phyloP scores from a whole-genome alignment of 2,888 invertebrate genomes.

The Heliothis peltigera region DNA sequence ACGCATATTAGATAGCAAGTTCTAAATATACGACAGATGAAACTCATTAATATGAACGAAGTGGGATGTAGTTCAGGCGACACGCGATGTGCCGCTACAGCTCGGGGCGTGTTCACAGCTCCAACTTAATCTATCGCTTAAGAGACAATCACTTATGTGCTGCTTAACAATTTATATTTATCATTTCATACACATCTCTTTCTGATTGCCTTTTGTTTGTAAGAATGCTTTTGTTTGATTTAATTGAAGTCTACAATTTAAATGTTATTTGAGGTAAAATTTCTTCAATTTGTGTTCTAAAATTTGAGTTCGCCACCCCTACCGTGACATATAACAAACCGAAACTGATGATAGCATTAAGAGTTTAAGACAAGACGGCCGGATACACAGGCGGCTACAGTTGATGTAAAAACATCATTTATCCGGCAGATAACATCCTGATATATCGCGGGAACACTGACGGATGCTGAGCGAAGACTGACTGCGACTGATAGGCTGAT shows the following conservation, averaged over 20 bases:
- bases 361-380: conserved; percentile 40
- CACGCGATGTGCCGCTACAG: conserved; percentile 11
- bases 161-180: neutral
- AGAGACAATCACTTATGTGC: conserved; percentile 28
- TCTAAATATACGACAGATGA: conserved; percentile 36
- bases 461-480: conserved; percentile 42
- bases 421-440: conserved; percentile 56
- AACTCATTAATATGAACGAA: conserved; percentile 36
- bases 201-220: no score
- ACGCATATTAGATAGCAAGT: neutral
- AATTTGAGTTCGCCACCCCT: conserved; percentile 7
- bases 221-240: no score
- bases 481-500: conserved; percentile 46
- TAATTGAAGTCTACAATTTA: no score
- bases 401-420: conserved; percentile 59
- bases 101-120: conserved; percentile 43
- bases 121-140: conserved; percentile 39
- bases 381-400: conserved; percentile 40
- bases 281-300: no score
- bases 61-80: conserved; percentile 5
- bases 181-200: neutral
- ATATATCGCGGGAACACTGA: conserved; percentile 42
- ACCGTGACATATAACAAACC: conserved; percentile 10
- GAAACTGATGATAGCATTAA: conserved; percentile 53
- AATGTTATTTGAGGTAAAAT: no score